A percentile compares a stretch with the other conserved stretches of the same genome.
phyloP scores from a whole-genome alignment of 2,888 invertebrate genomes.

The Eudemis profundana region DNA sequence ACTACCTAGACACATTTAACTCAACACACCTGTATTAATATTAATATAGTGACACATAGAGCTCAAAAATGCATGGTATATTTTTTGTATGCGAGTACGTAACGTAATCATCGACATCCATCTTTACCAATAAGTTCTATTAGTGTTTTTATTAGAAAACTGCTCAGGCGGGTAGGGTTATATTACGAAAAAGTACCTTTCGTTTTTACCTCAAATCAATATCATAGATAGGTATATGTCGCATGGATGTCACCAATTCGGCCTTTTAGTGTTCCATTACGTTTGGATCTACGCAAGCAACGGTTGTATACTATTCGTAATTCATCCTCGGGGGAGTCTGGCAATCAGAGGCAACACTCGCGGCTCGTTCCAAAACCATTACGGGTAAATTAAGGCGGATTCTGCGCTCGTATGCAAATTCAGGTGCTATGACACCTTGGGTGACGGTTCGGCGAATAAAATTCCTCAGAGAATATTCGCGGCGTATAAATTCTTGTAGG shows the following conservation, averaged over 20 bases:
- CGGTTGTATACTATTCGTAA: slow-evolving; percentile 47
- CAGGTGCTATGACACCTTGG: slow-evolving; percentile 52
- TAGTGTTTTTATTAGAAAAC: no score
- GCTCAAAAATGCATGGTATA: no score
- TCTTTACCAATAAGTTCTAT: no score
- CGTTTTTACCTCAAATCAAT: slow-evolving; percentile 1
- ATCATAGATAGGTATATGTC: neutral
- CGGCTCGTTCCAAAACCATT: slow-evolving; percentile 78
- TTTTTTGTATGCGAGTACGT: no score
- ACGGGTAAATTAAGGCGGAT: slow-evolving; percentile 78
- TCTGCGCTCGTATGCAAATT: slow-evolving; percentile 68
- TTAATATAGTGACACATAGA: no score
- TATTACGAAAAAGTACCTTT: neutral
- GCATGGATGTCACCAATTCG: neutral
- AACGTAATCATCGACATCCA: no score
- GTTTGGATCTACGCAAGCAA: slow-evolving; percentile 17
- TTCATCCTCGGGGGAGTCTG: slow-evolving; percentile 70
- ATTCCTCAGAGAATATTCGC: slow-evolving; percentile 43
- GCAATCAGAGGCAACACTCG: slow-evolving; percentile 74
- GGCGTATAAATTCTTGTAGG: slow-evolving; percentile 35
- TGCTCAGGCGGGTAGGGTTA: no score
- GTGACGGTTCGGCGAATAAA: slow-evolving; percentile 42
- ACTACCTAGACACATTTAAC: no score
- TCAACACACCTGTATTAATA: no score
- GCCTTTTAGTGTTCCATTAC: slow-evolving; percentile 25